Percentiles rank a stretch among this genome's conserved stretches.
Evolutionary conservation across 2,797 vertebrate species (phyloP).

Genomic region (Cephalopachus bancanus): DNA sequence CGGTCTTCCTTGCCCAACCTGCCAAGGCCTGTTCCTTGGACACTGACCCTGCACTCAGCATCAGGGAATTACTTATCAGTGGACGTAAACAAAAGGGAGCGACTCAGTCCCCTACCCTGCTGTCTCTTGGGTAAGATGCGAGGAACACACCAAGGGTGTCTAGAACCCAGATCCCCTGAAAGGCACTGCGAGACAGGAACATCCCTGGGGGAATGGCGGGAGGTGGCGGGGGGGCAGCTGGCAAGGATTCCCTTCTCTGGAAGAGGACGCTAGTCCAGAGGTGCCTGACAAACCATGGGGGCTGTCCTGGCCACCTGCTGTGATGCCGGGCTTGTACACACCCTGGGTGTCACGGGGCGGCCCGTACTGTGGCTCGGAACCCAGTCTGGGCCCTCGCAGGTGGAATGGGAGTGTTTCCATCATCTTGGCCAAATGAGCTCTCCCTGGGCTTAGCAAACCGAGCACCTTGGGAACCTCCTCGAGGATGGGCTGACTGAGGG

Average conservation of each 20-base stretch:
- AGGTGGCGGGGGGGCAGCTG: accelerated
- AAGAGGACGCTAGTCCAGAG: too few relatives aligned
- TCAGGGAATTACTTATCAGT: background rate
- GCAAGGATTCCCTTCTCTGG: too few relatives aligned
- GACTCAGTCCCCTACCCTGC: background rate
- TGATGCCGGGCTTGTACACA: accelerated
- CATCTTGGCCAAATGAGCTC: background rate
- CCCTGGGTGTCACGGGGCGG: accelerated
- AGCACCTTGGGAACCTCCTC: background rate
- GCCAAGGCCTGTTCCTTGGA: background rate
- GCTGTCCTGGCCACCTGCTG: background rate
- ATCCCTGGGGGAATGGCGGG: too few relatives aligned
- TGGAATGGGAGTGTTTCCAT: background rate
- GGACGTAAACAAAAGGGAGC: background rate
- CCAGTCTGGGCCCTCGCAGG: background rate
- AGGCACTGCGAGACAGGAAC: background rate
- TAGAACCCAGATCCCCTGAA: background rate
- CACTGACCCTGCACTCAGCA: accelerated
- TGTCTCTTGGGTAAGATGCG: background rate
- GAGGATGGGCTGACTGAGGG: background rate
- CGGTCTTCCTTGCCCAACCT: too few relatives aligned
- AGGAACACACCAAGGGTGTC: background rate
- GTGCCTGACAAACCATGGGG: too few relatives aligned
- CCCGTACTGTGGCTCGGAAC: accelerated
- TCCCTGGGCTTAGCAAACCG: background rate